Base-by-base conservation (phyloP, 23 tunicate species). In the Halocynthia aurantium region DNA sequence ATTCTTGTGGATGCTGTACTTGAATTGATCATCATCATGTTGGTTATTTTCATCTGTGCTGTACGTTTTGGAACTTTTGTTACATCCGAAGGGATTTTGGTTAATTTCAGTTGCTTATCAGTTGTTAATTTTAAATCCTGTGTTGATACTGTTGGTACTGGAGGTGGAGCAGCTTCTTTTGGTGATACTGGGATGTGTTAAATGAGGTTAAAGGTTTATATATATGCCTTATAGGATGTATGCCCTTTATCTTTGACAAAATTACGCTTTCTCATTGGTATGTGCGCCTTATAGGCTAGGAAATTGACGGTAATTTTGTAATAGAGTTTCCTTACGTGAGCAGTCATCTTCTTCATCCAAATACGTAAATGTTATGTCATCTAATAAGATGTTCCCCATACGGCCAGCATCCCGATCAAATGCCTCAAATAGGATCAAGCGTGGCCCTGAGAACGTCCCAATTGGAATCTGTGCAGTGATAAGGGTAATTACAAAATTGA, bases 391-490 rank as follows among this genome's bases (percentile, higher is more conserved):
- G 76, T 88, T 88, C 56, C 95, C 95, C 40, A 76, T 83, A 66
- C 57, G 54, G 51, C 95, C 95, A 78, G 55, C 58, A 10, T 77
- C 80, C 95, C 95, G 83, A 65, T 88, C 95, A 73, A 88, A 83
- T 44, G 87, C 95, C 61, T 83, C 87, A 62, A 88, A 66, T 10
- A 79, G 56, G 10, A 83, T 15, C 9, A 20, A 4, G 1, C 44
- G 44, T 31, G 44, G 4, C 44, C 44, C 44, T 31, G 44, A 31
- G 4, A 31, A 31, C 44, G 44, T 31, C 44, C 44, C 44, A 4
- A 83, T 53, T 7, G 87, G 82, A 44, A 83, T 69, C 87, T 83
- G 71, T 55, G 60, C 18, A 68, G 76, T 15, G 11, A 31, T n/a
- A 58, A n/a, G 5, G 60, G 12, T 19, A 31, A 31, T 31, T 31